Evolutionary conservation across 2,888 invertebrate species (phyloP).

Genomic region (Caenorhabditis imperialis): DNA sequence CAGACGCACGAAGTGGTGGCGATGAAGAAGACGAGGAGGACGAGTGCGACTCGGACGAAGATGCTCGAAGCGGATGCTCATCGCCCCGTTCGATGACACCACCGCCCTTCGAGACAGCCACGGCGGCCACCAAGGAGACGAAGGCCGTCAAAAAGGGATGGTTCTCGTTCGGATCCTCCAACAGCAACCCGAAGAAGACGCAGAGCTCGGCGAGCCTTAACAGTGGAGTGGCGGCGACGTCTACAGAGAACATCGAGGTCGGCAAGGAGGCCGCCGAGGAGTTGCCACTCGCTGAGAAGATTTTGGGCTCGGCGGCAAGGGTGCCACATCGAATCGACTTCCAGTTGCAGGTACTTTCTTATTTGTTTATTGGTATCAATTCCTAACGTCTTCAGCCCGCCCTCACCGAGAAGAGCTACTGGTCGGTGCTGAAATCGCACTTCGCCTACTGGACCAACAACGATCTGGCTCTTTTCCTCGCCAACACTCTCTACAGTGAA

Average conservation of each 20-base stretch:
- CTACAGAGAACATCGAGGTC: conserved; percentile 54
- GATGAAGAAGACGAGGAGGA: conserved; percentile 69
- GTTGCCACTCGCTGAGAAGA: conserved; percentile 59
- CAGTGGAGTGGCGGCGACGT: conserved; percentile 18
- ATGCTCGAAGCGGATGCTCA: conserved; percentile 62
- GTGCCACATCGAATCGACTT: conserved; percentile 61
- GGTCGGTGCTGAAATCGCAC: conserved; percentile 74
- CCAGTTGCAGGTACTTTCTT: conserved; percentile 56
- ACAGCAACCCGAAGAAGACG: conserved; percentile 46
- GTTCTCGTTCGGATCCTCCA: conserved; percentile 58
- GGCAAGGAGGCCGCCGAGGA: conserved; percentile 61
- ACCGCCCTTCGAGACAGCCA: conserved; percentile 30
- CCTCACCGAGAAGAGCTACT: conserved; percentile 75
- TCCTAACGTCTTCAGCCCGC: conserved; percentile 66
- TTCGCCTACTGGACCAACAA: conserved; percentile 76
- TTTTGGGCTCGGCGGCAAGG: conserved; percentile 48
- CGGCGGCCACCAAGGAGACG: conserved; percentile 35
- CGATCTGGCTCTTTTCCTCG: conserved; percentile 68
- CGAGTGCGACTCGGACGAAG: conserved; percentile 71
- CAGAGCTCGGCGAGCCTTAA: conserved; percentile 35
- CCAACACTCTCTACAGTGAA: conserved; percentile 67
- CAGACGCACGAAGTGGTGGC: conserved; percentile 54
- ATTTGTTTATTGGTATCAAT: background rate
- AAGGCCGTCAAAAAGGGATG: conserved; percentile 59
- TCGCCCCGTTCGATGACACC: conserved; percentile 74